A percentile compares a stretch with the other conserved stretches of the same genome.
These are phyloP conservation scores for Agrochola lychnidis DNA, from an alignment of 2,888 invertebrate species.

Conservation along the genomic window DNA sequence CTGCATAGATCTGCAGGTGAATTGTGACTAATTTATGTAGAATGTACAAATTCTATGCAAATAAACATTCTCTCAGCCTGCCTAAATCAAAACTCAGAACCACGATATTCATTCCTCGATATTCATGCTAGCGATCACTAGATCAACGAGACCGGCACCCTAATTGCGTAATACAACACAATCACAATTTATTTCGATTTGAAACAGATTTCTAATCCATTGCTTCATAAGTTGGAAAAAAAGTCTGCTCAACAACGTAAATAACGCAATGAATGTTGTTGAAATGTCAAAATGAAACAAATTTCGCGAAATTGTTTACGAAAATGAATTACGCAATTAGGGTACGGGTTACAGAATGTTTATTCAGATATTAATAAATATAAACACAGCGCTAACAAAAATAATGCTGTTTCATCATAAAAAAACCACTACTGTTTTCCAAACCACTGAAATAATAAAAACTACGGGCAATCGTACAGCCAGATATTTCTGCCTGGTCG, in stretches of 20 bases:
- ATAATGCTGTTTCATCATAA: not conserved
- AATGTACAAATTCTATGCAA: no score
- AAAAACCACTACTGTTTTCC: not conserved
- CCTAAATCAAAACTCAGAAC: not conserved
- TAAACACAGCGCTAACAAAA: not conserved
- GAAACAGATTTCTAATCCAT: no score
- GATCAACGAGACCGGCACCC: not conserved
- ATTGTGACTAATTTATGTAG: no score
- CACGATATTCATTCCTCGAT: not conserved
- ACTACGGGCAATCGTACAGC: conserved; percentile 7
- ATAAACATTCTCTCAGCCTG: not conserved
- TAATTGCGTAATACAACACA: no score
- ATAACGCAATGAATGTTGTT: no score
- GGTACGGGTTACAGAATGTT: not conserved
- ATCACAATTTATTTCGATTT: no score
- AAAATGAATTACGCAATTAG: no score
- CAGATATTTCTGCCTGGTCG: conserved; percentile 47
- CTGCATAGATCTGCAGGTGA: no score
- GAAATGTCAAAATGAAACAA: no score
- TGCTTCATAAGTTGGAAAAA: no score
- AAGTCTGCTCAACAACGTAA: no score
- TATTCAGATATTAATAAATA: not conserved
- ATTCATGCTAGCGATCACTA: not conserved
- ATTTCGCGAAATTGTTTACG: no score
- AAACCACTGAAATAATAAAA: conserved; percentile 21